phyloP scores from a whole-genome alignment of 64 coral and sea anemone genomes.

The Pachyseris speciosa region DNA sequence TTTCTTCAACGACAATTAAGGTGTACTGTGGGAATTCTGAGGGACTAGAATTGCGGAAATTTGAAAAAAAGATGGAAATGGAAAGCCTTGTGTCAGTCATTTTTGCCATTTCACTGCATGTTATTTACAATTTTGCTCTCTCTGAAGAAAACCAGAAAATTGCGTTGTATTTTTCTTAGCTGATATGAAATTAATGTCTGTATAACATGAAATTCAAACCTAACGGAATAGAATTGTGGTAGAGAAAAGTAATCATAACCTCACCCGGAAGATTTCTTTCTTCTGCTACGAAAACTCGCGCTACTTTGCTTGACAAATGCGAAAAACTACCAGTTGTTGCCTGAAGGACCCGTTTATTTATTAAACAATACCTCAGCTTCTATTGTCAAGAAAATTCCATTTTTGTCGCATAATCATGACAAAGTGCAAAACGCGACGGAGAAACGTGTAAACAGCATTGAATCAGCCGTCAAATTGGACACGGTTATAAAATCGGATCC shows the following conservation, averaged over 20 bases:
- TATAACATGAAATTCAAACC: too few relatives aligned
- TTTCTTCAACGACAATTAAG: not conserved
- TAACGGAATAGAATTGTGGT: too few relatives aligned
- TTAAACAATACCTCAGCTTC: conserved; percentile 45
- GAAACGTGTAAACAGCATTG: not conserved
- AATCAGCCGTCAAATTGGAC: not conserved
- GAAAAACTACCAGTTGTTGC: conserved; percentile 19
- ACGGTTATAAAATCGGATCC: not conserved
- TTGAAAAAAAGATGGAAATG: too few relatives aligned
- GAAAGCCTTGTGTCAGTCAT: not conserved
- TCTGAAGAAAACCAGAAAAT: not conserved
- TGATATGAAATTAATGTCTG: too few relatives aligned
- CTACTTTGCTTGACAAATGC: not conserved
- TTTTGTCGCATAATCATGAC: conserved; percentile 48
- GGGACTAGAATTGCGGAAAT: not conserved
- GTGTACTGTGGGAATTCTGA: not conserved
- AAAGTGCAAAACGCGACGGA: not conserved
- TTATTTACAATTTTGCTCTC: conserved; percentile 31
- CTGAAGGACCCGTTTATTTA: conserved; percentile 18
- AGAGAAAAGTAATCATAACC: not conserved
- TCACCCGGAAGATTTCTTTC: not conserved
- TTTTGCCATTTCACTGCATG: not conserved
- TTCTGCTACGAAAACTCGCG: not conserved
- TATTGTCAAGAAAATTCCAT: conserved; percentile 37
- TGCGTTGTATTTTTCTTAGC: too few relatives aligned